These are phyloP conservation scores for Drosophila aff. DNA, from an alignment of 1,140 invertebrate genomes.

Conservation along the genomic window DNA sequence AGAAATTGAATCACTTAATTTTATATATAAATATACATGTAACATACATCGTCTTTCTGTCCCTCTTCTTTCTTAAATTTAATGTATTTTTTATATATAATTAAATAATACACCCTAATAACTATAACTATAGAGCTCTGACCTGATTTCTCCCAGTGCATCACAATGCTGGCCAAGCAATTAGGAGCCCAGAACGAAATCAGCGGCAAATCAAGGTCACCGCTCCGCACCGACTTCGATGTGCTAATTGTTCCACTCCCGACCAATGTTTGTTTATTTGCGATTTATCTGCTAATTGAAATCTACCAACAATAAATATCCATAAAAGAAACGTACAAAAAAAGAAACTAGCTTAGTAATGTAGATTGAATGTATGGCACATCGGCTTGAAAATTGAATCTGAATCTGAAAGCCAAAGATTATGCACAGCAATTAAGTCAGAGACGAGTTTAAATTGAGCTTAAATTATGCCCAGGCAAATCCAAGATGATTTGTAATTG, in stretches of 20 bases:
- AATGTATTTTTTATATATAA: no score
- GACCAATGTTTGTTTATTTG: constrained; percentile 19
- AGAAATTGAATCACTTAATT: not conserved
- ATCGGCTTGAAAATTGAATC: constrained; percentile 9
- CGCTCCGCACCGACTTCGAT: not conserved
- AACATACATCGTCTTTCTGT: no score
- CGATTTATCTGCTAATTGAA: constrained; percentile 54
- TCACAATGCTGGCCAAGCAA: constrained; percentile 36
- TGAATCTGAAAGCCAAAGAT: constrained; percentile 10
- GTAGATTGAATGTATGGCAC: constrained; percentile 10
- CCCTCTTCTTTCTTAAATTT: no score
- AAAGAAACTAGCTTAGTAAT: not conserved
- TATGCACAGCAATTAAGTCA: constrained; percentile 28
- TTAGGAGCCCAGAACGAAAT: constrained; percentile 28
- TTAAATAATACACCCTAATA: no score
- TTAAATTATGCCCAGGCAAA: constrained; percentile 21
- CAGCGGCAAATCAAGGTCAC: constrained; percentile 23
- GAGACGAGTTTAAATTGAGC: constrained; percentile 23
- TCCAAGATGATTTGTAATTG: constrained; percentile 17
- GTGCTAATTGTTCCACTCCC: constrained; percentile 31
- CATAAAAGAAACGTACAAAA: not conserved
- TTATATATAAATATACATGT: not conserved
- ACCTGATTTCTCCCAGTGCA: not conserved
- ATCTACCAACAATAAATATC: constrained; percentile 7
- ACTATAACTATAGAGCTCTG: no score